These are phyloP conservation scores for Drosophila prolongata DNA, from an alignment of 2,888 invertebrate genomes.

Conservation along the genomic window DNA sequence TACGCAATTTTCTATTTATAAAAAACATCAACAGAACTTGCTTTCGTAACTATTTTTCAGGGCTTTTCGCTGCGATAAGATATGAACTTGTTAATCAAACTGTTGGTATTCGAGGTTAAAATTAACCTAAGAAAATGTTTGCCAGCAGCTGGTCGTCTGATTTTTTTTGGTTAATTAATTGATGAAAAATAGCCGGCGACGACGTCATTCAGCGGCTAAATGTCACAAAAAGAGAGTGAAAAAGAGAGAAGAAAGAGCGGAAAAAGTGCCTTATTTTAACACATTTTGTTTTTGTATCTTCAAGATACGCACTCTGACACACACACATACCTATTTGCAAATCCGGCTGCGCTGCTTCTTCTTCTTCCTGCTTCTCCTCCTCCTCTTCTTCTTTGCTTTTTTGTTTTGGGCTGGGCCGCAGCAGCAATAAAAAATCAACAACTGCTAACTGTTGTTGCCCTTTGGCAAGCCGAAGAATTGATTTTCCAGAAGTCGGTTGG, in stretches of 20 bases:
- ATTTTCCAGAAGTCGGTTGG: conserved; percentile 74
- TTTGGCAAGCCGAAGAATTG: conserved; percentile 72
- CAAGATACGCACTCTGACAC: conserved; percentile 46
- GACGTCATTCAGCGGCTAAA: conserved; percentile 53
- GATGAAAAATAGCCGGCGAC: conserved; percentile 41
- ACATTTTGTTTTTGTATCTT: conserved; percentile 37
- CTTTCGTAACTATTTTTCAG: conserved; percentile 45
- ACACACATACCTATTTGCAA: conserved; percentile 69
- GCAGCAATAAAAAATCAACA: conserved; percentile 51
- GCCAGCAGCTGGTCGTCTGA: conserved; percentile 28
- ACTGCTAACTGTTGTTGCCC: conserved; percentile 64
- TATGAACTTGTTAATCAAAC: conserved; percentile 23
- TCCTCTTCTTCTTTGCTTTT: conserved; percentile 52
- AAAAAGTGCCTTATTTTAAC: conserved; percentile 74
- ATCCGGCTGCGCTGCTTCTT: conserved; percentile 65
- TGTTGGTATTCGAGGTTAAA: conserved; percentile 16
- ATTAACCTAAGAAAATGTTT: conserved; percentile 34
- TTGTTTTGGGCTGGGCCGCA: conserved; percentile 75
- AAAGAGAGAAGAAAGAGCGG: conserved; percentile 35
- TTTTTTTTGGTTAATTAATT: conserved; percentile 31
- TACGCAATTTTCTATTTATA: conserved; percentile 83
- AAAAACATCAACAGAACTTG: conserved; percentile 59
- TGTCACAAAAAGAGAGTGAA: conserved; percentile 50
- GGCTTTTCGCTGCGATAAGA: conserved; percentile 28
- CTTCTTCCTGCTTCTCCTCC: conserved; percentile 24